Evolutionary conservation across 2,888 invertebrate species (phyloP), one percentile per base, ranked within the genome.

Genomic region (Cephus runcator): DNA sequence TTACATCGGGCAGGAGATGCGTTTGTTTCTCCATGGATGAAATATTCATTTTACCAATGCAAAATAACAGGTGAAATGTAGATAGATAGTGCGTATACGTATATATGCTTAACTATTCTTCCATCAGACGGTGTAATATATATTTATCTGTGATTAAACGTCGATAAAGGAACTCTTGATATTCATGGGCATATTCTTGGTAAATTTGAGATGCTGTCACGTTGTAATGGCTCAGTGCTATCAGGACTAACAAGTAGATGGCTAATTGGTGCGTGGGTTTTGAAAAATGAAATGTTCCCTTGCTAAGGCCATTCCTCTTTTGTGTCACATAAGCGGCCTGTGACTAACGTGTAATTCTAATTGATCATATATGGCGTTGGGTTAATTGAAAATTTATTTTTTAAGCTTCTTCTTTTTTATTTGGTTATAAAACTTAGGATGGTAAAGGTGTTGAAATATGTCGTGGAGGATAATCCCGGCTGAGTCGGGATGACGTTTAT

Each of bases 381-480:
- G 56, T 56, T 56, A 2, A 56, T 56, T 56, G 56, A 56, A 56
- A 56, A 56, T 56, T 56, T 56, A 56, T 56, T 56, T 56, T 56
- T 15, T 56, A 1, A 23, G 56, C 6, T 9, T 23, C 23, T 56
- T 56, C 15, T 40, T 40, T 40, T 56, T 15, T 56, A 9, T 56
- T 15, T 56, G 23, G 6, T 23, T 9, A 56, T 15, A 9, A 23
- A 56, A 56, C 56, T 56, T 56, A 23, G 56, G 23, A 56, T 56
- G 23, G 56, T 23, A 23, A 56, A 56, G 56, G 56, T 56, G 56
- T 56, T 9, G 56, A 56, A 56, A 56, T 56, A 56, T 23, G 56
- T 23, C 56, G 23, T 56, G 56, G 69, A 76, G 73, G 73, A 77
- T 79, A 79, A 79, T 79, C 76, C 79, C 31, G 15, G 73, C 34